Evolutionary conservation across 2,888 invertebrate species (phyloP).

Genomic region (Drosophila birchii): DNA sequence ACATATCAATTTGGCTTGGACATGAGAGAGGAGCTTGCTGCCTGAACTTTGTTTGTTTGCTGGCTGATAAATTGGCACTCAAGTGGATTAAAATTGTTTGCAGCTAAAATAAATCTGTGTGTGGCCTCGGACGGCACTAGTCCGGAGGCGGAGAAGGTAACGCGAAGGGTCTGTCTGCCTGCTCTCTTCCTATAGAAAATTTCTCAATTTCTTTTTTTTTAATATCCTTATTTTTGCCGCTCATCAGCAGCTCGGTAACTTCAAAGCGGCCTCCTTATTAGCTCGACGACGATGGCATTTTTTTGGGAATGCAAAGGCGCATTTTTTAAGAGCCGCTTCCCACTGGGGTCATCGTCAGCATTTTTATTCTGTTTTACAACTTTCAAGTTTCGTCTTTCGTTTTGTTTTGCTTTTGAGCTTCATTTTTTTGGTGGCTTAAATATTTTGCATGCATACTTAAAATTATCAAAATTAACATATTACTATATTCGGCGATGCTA

Average conservation of each 20-base stretch:
- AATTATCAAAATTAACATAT: constrained; percentile 29
- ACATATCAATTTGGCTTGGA: constrained; percentile 30
- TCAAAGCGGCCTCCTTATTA: constrained; percentile 75
- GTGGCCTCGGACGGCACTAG: constrained; percentile 56
- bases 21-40: constrained; percentile 5
- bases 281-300: constrained; percentile 64
- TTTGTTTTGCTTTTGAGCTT: constrained; percentile 4
- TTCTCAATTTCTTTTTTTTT: constrained; percentile 5
- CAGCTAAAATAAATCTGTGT: constrained; percentile 67
- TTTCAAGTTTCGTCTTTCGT: constrained; percentile 10
- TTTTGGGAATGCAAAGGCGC: constrained; percentile 70
- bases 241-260: constrained; percentile 46
- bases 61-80: constrained; percentile 84
- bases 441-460: constrained; percentile 35
- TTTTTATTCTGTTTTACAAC: constrained; percentile 36
- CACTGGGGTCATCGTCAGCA: constrained; percentile 14
- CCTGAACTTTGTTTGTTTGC: constrained; percentile 8
- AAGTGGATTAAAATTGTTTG: constrained; percentile 82
- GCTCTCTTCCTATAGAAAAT: constrained; percentile 12
- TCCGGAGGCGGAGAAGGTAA: constrained; percentile 39
- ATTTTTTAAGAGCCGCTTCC: constrained; percentile 71
- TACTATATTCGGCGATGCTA: constrained; percentile 18
- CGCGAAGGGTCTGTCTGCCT: constrained; percentile 16
- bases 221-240: constrained; percentile 14
- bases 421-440: constrained; percentile 4